Percentiles rank a stretch among this genome's conserved stretches.
phyloP scores from a whole-genome alignment of 2,888 invertebrate genomes.

The Melanostoma mellinum region DNA sequence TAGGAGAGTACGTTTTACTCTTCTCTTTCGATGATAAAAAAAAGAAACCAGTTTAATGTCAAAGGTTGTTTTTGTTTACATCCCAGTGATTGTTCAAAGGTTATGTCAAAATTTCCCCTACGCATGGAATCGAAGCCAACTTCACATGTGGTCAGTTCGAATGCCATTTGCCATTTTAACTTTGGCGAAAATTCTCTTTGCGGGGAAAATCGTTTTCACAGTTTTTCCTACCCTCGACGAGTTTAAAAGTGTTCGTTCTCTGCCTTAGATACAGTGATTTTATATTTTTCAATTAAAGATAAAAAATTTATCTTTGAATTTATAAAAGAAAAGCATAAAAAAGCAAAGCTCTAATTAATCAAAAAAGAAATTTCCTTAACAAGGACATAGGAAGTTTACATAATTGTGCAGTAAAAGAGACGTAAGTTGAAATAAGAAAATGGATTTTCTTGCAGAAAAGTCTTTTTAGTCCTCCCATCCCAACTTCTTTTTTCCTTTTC shows the following conservation, averaged over 20 bases:
- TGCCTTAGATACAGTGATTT: constrained; percentile 26
- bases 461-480: not conserved
- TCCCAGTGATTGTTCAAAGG: not conserved
- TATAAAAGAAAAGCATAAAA: not conserved
- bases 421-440: constrained; percentile 78
- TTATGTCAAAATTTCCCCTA: constrained; percentile 17
- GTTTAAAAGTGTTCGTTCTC: constrained; percentile 54
- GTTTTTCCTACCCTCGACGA: constrained; percentile 63
- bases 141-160: constrained; percentile 53
- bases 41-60: not conserved
- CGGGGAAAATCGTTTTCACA: constrained; percentile 48
- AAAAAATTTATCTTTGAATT: constrained; percentile 12
- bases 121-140: constrained; percentile 31
- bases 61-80: not conserved
- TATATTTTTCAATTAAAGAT: constrained; percentile 24
- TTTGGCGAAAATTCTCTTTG: constrained; percentile 35
- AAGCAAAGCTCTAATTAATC: not conserved
- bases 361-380: not conserved
- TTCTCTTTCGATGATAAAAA: too few species aligned
- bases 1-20: too few species aligned
- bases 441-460: constrained; percentile 21
- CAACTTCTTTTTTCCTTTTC: constrained; percentile 2
- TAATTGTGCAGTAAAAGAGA: constrained; percentile 77
- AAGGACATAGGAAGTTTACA: constrained; percentile 21
- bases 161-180: constrained; percentile 27